Base-by-base conservation (phyloP, 2,113 vertebrate species). In the Siniperca chuatsi region DNA sequence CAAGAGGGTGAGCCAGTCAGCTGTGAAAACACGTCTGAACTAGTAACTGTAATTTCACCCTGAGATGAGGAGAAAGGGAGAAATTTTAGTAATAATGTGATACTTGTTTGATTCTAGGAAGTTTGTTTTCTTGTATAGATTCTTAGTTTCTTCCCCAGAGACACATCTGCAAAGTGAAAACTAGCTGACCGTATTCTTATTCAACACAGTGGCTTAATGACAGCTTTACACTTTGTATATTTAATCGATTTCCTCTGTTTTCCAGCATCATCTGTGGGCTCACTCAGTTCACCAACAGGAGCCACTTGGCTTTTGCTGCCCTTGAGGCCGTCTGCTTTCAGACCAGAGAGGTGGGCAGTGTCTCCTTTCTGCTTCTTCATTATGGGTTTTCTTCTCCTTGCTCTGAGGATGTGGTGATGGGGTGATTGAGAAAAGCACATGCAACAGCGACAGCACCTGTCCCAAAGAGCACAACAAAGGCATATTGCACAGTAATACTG, bases 211-310 rank as follows among this genome's bases (percentile, higher is more conserved):
- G 46, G 3, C 46, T 48, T 4, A 12, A 55, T 21, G 40, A 44
- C 21, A 2, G 1, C 15, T 20, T 23, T 60, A 23, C 5, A 54
- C 18, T 29, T 21, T 23, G 10, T 33, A 0, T 65, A 6, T 44
- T 42, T 0, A 15, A 35, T 18, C 7, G 18, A 0, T 68, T 54
- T 37, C n/a, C 1, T 25, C 0, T 50, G 33, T 73, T 76, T 44
- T 71, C 75, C 81, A 99, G 98, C 77, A 99, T 99, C 93, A 99
- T 99, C 92, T 99, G 98, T 92, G 98, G 98, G 54, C 97, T 99
- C 89, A 99, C 98, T 89, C 98, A 99, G 95, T 99, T 99, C 95
- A 99, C 98, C 87, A 99, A 99, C 95, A 98, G 95, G 93, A 98
- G 95, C 66, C 98, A 99, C 90, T 95, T 99, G 82, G 98, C 98